A percentile compares a stretch with the other conserved stretches of the same genome.
Conservation (phyloP, 2,888 invertebrate genomes). For the Drosophila quinaria region DNA sequence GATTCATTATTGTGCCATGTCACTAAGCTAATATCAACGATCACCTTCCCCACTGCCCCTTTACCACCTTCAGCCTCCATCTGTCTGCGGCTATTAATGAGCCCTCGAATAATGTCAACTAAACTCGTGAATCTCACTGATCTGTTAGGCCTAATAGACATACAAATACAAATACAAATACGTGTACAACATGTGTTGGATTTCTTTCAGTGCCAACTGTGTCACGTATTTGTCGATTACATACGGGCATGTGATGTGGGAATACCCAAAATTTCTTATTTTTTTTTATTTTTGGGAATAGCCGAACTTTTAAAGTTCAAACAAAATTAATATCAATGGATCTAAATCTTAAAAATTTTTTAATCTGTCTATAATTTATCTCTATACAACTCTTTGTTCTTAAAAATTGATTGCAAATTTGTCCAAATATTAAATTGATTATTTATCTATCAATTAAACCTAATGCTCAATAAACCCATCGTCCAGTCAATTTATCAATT, state of each 20-base stretch:
- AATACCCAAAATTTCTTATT: slow-evolving; percentile 2
- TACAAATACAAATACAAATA: slow-evolving; percentile 1
- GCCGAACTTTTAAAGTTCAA: not conserved
- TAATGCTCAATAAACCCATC: no score
- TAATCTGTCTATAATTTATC: no score
- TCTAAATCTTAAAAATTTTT: no score
- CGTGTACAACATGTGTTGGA: slow-evolving; percentile 15
- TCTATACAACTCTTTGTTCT: no score
- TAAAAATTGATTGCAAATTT: no score
- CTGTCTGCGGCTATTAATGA: slow-evolving; percentile 14
- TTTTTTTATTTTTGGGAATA: no score
- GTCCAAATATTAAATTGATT: no score
- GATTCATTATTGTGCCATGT: slow-evolving; percentile 15
- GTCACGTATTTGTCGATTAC: slow-evolving; percentile 28
- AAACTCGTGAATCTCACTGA: slow-evolving; percentile 16
- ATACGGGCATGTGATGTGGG: not conserved
- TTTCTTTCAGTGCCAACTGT: slow-evolving; percentile 34
- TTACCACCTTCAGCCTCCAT: not conserved
- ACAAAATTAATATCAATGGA: not conserved
- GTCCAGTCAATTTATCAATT: no score
- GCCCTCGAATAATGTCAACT: slow-evolving; percentile 23
- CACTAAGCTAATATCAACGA: slow-evolving; percentile 15
- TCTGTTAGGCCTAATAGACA: slow-evolving; percentile 14
- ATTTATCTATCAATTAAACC: no score
- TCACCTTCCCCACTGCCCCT: not conserved